These are phyloP conservation scores for Xiphorhynchus erythropygius DNA, from an alignment of 2,797 vertebrate species.

Conservation along the genomic window DNA sequence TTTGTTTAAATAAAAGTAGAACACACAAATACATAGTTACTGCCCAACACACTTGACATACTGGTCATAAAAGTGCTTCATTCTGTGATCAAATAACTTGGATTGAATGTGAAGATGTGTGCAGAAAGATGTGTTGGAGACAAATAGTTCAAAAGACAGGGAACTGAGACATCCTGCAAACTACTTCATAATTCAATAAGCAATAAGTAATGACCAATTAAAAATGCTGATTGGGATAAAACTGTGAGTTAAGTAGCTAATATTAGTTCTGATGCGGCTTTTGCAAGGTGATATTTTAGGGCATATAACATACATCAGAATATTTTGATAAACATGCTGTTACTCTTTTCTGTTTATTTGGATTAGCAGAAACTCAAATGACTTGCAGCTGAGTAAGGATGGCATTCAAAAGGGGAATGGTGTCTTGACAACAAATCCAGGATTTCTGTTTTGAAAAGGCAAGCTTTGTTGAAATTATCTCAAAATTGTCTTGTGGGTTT, in stretches of 20 bases:
- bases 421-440: neutral
- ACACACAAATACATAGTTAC: neutral
- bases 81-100: neutral
- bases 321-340: neutral
- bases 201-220: neutral
- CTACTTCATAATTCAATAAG: neutral
- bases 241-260: neutral
- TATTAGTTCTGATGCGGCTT: neutral
- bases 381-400: neutral
- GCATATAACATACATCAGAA: neutral
- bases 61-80: neutral
- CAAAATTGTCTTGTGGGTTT: neutral
- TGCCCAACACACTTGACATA: neutral
- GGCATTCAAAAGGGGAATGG: neutral
- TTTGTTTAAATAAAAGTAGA: neutral
- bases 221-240: neutral
- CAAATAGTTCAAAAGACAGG: neutral
- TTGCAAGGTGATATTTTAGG: neutral
- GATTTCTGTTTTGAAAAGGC: slow-evolving; percentile 15
- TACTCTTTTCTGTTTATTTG: neutral
- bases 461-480: neutral
- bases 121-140: neutral
- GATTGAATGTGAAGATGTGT: neutral
- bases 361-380: neutral
- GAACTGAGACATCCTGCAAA: neutral